phyloP scores from a whole-genome alignment of 2,113 vertebrate genomes.

The Rhadina sibilatrix region DNA sequence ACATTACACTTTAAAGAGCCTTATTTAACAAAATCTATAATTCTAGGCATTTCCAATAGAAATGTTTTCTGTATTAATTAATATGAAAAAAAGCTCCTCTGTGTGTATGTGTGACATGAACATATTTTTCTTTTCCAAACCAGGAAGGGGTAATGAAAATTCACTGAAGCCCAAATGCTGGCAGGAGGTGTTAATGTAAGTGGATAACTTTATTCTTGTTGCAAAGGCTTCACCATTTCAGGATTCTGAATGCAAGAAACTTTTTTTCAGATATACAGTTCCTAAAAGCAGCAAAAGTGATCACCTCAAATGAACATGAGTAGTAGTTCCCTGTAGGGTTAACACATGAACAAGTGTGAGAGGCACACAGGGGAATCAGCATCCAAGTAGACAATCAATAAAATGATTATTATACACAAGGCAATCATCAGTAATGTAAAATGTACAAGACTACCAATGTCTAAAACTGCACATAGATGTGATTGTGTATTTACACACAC shows the following conservation, averaged over 20 bases:
- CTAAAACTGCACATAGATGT: background rate
- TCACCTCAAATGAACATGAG: background rate
- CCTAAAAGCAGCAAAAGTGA: background rate
- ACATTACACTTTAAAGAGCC: background rate
- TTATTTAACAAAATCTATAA: background rate
- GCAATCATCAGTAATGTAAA: background rate
- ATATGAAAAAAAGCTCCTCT: background rate
- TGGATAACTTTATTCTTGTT: background rate
- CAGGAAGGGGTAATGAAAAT: background rate
- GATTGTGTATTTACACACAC: background rate
- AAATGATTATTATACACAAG: background rate
- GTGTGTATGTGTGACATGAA: background rate
- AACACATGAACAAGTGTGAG: background rate
- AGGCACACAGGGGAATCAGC: background rate
- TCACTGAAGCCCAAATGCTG: background rate
- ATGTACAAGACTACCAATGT: background rate
- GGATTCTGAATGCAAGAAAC: background rate
- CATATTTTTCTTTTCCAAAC: background rate
- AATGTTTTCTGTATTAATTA: constrained; percentile 1
- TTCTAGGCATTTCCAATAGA: background rate
- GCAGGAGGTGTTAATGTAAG: background rate
- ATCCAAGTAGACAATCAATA: background rate
- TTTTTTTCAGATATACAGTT: background rate
- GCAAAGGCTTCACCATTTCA: background rate
- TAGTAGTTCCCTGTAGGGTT: background rate